These are phyloP conservation scores for Lophura nycthemera DNA, from an alignment of 2,113 vertebrate species.

Conservation along the genomic window DNA sequence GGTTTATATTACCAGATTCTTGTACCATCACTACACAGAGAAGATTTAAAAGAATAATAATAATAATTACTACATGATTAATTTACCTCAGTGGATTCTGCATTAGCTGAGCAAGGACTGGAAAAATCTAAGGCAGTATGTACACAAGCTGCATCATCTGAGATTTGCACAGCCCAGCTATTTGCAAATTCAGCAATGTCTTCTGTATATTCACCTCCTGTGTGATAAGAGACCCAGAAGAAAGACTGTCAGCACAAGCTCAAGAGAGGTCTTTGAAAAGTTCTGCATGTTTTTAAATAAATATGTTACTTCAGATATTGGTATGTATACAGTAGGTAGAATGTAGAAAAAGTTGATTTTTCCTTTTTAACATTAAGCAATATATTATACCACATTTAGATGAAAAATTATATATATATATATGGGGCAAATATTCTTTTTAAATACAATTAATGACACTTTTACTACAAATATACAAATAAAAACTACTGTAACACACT, in stretches of 20 bases:
- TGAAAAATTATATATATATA: not conserved
- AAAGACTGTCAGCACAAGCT: not conserved
- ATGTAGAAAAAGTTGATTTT: not conserved
- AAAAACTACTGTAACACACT: not conserved
- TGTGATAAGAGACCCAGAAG: conserved; percentile 15
- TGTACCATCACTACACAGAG: not conserved
- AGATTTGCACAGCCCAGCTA: conserved; percentile 90
- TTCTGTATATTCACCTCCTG: conserved; percentile 82
- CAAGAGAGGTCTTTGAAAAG: not conserved
- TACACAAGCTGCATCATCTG: conserved; percentile 84
- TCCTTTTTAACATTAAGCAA: not conserved
- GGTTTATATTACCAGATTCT: not conserved
- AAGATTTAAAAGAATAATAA: not conserved
- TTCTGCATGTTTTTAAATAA: not conserved
- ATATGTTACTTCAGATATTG: not conserved
- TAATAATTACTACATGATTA: not conserved
- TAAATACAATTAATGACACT: not conserved
- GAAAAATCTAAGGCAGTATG: conserved; percentile 88
- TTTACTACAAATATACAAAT: not conserved
- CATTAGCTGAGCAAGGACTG: conserved; percentile 88
- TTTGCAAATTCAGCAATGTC: conserved; percentile 92
- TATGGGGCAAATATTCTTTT: not conserved
- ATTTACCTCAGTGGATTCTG: conserved; percentile 89
- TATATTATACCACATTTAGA: not conserved
- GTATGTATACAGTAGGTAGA: accelerated